Percentiles rank a stretch among this genome's conserved stretches.
These are phyloP conservation scores for Napeogenes sylphis DNA, from an alignment of 2,888 invertebrate species.

Conservation along the genomic window DNA sequence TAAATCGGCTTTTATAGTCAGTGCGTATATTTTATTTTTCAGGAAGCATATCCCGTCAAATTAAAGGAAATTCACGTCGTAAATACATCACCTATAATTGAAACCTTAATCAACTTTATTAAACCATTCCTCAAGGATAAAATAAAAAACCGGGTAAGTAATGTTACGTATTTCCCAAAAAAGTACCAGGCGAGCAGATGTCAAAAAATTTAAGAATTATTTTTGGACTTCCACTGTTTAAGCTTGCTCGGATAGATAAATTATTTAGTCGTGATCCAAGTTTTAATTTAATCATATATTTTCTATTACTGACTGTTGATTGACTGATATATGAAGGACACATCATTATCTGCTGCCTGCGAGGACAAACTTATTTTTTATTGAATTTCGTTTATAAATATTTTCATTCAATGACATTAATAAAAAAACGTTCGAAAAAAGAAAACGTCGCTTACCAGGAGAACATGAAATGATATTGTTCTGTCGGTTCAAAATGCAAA, in stretches of 20 bases:
- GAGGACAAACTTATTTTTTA: too few relatives aligned
- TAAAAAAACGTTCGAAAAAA: background rate
- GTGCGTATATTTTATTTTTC: slow-evolving; percentile 25
- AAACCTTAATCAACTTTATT: slow-evolving; percentile 85
- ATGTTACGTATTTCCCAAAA: slow-evolving; percentile 2
- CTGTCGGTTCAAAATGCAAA: background rate
- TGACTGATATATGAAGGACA: too few relatives aligned
- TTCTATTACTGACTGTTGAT: too few relatives aligned
- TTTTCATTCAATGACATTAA: too few relatives aligned
- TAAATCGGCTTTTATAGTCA: background rate
- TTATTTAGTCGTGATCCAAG: too few relatives aligned
- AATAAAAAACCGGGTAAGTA: slow-evolving; percentile 82
- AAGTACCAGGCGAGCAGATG: slow-evolving; percentile 8
- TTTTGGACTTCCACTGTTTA: too few relatives aligned
- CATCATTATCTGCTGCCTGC: too few relatives aligned
- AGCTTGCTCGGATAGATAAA: too few relatives aligned
- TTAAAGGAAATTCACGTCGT: slow-evolving; percentile 90
- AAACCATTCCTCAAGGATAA: slow-evolving; percentile 91
- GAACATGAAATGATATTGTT: background rate
- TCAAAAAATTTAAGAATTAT: background rate
- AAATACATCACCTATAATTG: slow-evolving; percentile 87
- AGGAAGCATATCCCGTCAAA: slow-evolving; percentile 90
- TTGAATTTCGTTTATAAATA: too few relatives aligned
- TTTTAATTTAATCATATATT: too few relatives aligned
- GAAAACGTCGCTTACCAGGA: slow-evolving; percentile 14